Evolutionary conservation across 2,888 invertebrate genomes (phyloP), one percentile per base, ranked within the genome.

Genomic region (Frankliniella intonsa): DNA sequence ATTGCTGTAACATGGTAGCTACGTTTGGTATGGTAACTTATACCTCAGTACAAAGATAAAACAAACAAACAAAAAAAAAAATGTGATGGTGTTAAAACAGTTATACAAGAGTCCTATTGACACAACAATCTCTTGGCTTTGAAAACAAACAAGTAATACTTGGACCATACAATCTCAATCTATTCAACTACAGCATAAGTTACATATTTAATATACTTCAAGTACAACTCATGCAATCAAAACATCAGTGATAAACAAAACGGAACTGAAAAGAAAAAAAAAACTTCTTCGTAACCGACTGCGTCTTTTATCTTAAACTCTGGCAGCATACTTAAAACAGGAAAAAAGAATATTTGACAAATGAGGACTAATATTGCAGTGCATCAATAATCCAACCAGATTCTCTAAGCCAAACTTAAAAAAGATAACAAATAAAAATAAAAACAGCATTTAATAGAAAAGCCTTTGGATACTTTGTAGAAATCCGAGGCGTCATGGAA

Each of bases 371-470:
- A 76, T 76, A 76, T 76, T 76, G 69, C 69, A 76, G 69, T 76
- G 69, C 69, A 76, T 76, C 69, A 76, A 76, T 55, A 55, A 55
- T 55, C 69, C 69, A 76, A 76, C 69, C 69, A 76, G 69, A 76
- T 76, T 76, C 69, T 76, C 69, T 76, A 76, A 25, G 69, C 69
- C 69, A 76, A 76, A 76, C 69, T 76, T 76, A 76, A 76, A 76
- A 76, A 76, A 25, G 69, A 76, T 76, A 76, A 76, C 69, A 76
- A 76, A 76, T 76, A 76, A 76, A 76, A 76, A 76, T 76, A 76
- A 76, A 76, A 76, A 76, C 69, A 76, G 69, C 69, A 76, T 76
- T 76, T 76, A 76, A 76, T 76, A 76, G 69, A 76, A 76, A 76
- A 76, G 69, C 69, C 69, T 76, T 76, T 76, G 69, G 69, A 76